Base-by-base conservation (phyloP, 2,888 invertebrate genomes). In the Drosophila pseudotalamancana region DNA sequence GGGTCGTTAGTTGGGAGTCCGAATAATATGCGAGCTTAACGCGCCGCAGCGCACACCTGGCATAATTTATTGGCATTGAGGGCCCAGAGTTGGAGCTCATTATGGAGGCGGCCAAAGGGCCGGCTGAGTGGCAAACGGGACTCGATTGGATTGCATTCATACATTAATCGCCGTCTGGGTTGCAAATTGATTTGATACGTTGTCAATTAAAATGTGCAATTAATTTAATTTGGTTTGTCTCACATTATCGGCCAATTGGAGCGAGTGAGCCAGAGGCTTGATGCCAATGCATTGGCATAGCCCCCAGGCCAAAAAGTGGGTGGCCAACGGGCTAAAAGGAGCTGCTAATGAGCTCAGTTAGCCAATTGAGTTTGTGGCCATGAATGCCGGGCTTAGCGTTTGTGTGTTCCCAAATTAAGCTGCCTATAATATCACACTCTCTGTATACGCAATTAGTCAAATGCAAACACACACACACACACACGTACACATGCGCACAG, bases 181-280 rank as follows among this genome's bases (percentile, higher is more conserved):
- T 68, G 86, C 68, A 85, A 87, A 87, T 88, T 88, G 88, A 83
- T 83, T 83, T 87, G 87, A 88, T 88, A 64, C 68, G 72, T 81
- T 85, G 82, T 88, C 83, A 88, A 88, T 83, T 88, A 87, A 83
- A 88, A 83, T 81, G 87, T 84, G 87, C 88, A 88, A 83, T 88
- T 83, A 88, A 83, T 83, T 88, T 74, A 77, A 77, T 87, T 88
- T 56, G 81, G 87, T 64, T 77, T 68, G 82, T 62, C 81, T 50
- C 59, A 46, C 73, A 66, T 84, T 87, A 88, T 67, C 61, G 64
- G 57, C 39, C 57, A 63, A 84, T 76, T 59, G 60, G 21, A 23
- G 39, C 29, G 40, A 43, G 16, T 16, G 21, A 27, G 16, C 46
- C 57, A 56, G 27, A n/a, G n/a, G n/a, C n/a, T n/a, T n/a, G n/a